Base-by-base conservation (phyloP, 2,113 vertebrate genomes). In the Scopus umbretta region DNA sequence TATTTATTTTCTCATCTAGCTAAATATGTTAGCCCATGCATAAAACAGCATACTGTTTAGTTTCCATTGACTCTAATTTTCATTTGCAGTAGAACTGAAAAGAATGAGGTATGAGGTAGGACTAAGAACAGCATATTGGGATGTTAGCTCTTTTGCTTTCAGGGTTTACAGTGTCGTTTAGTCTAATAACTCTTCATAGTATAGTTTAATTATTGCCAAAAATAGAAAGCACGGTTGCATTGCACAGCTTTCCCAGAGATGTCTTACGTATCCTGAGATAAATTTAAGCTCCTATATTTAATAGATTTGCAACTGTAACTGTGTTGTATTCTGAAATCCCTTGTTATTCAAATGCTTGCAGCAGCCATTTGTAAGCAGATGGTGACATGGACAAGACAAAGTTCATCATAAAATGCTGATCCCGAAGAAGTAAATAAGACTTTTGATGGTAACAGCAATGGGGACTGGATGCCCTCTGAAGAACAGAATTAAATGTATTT, bases 201-300 rank as follows among this genome's bases (percentile, higher is more conserved):
- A 62, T 47, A 82, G 79, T 96, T 95, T 95, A 97, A 95, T 97
- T 97, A 94, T 91, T 74, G 72, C 86, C 86, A 85, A 96, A 97
- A 96, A 93, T 87, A 97, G 97, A 95, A 96, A 76, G 14, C 36
- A 42, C n/a, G 14, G 73, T 72, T 89, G 62, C 76, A 90, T 85
- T 85, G 73, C 40, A 2, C 43, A 95, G 82, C 42, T 91, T 90
- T 95, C 93, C 92, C 92, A 97, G 87, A 74, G 92, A 96, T 76
- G 56, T 45, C 38, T 97, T 96, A 90, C 6, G 7, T 84, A 88
- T 63, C 65, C 68, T 70, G 83, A 93, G 94, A 95, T 84, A 91
- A 95, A 91, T 95, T 86, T 93, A 74, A 88, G 62, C 52, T 89
- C 90, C 90, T 97, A 70, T 93, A 87, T 94, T 96, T 92, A 96